Base-by-base conservation (phyloP, 2,113 vertebrate species). In the Albula glossodonta region DNA sequence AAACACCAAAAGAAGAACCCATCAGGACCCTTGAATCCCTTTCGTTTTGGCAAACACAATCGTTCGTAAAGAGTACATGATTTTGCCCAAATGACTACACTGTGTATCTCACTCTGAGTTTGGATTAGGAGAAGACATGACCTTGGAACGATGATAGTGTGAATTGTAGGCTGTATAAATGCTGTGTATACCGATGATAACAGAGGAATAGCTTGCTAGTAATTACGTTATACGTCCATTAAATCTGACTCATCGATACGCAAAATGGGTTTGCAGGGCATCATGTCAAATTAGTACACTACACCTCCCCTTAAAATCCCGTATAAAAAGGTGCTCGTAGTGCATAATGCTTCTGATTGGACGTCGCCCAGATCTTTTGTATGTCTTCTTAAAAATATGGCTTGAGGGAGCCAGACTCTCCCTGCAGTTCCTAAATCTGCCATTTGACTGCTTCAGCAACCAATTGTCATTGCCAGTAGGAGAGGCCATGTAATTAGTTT, bases 201-300 rank as follows among this genome's bases (percentile, higher is more conserved):
- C 70, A 49, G 85, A 82, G 81, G 49, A 83, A 82, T n/a, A 57
- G 82, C 82, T 79, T 70, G 60, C 41, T 7, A 50, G 49, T 83
- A 83, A 87, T 83, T 83, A 48, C 83, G 60, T 87, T 87, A 87
- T 80, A 83, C 82, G 51, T 83, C 86, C 86, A 87, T 87, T 87
- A 87, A 83, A 80, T 51, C 31, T 87, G 86, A 83, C 53, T 87
- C 86, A 63, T 87, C 53, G 70, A 87, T 60, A 80, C 77, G 81
- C 74, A 78, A 87, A 80, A 83, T 83, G 66, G 81, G 70, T 83
- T 86, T 48, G 48, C 51, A 86, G 49, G 31, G 57, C 85, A 82
- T 78, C 31, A 86, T 82, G 74, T 53, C 78, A 70, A 79, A 78
- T 81, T 85, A 85, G 80, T 85, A 85, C 70, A 11, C 85, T 63